Evolutionary conservation across 1,140 invertebrate species (phyloP).

Genomic region (Pseudomyrmex concolor): DNA sequence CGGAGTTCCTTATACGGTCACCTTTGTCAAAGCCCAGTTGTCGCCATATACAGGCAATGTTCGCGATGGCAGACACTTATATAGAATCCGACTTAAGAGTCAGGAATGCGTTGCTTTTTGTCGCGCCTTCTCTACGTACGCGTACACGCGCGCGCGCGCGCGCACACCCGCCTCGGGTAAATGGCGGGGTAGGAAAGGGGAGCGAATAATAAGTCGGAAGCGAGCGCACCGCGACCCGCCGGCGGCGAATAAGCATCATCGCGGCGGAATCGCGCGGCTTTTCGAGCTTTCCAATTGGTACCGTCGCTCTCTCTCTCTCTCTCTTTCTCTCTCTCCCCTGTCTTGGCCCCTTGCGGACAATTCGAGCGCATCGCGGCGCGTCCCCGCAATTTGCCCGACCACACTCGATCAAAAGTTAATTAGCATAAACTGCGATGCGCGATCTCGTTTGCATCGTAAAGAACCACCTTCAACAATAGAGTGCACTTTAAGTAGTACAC

Average conservation of each 20-base stretch:
- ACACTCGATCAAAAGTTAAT: not conserved
- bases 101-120: constrained; percentile 82
- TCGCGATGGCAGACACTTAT: constrained; percentile 82
- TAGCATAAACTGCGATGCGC: not conserved
- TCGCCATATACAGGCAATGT: constrained; percentile 84
- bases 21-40: constrained; percentile 83
- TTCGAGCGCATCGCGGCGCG: constrained; percentile 3
- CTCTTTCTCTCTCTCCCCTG: not conserved
- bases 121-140: constrained; percentile 80
- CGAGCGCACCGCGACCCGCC: constrained; percentile 31
- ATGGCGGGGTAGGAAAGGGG: constrained; percentile 73
- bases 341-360: constrained; percentile 3
- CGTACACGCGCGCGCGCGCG: not conserved
- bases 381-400: not conserved
- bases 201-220: constrained; percentile 66
- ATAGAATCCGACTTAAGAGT: constrained; percentile 83
- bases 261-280: constrained; percentile 43
- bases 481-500: too few relatives aligned
- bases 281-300: constrained; percentile 51
- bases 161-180: constrained; percentile 49
- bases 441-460: not conserved
- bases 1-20: constrained; percentile 82
- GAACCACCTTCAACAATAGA: constrained; percentile 6
- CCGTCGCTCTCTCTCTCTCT: not conserved
- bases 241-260: constrained; percentile 38